These are phyloP conservation scores for Cheilosia pagana DNA, from an alignment of 2,888 invertebrate genomes.

Conservation along the genomic window DNA sequence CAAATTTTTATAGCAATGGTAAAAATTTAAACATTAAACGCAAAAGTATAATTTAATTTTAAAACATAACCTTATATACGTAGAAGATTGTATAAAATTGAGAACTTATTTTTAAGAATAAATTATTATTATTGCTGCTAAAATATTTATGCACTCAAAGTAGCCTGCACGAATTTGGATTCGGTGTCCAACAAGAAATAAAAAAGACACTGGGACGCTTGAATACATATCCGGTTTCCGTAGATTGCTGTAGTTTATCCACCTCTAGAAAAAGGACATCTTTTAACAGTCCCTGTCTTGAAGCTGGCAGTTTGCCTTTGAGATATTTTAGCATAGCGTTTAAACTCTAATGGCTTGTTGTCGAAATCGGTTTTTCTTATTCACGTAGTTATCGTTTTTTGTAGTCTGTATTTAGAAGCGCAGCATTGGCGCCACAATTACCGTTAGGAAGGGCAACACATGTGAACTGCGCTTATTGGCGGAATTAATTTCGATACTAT, in stretches of 20 bases:
- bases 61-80: conserved; percentile 28
- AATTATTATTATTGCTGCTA: not conserved
- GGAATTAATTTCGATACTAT: not conserved
- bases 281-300: not conserved
- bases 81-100: not conserved
- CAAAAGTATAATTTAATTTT: not conserved
- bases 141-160: not conserved
- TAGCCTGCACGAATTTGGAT: too few species aligned
- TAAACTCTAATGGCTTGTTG: not conserved
- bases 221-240: too few species aligned
- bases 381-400: not conserved
- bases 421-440: not conserved
- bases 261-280: too few species aligned
- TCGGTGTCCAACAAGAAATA: too few species aligned
- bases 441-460: not conserved
- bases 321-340: not conserved
- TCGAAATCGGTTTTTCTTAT: conserved; percentile 1
- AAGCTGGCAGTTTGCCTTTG: not conserved
- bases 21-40: conserved; percentile 36
- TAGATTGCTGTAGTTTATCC: too few species aligned
- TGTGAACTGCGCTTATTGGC: not conserved
- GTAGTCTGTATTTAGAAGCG: not conserved
- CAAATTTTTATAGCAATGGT: conserved; percentile 59
- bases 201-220: too few species aligned
- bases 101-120: not conserved